These are phyloP conservation scores for Drosophila putrida DNA, from an alignment of 2,888 invertebrate species.

Conservation along the genomic window DNA sequence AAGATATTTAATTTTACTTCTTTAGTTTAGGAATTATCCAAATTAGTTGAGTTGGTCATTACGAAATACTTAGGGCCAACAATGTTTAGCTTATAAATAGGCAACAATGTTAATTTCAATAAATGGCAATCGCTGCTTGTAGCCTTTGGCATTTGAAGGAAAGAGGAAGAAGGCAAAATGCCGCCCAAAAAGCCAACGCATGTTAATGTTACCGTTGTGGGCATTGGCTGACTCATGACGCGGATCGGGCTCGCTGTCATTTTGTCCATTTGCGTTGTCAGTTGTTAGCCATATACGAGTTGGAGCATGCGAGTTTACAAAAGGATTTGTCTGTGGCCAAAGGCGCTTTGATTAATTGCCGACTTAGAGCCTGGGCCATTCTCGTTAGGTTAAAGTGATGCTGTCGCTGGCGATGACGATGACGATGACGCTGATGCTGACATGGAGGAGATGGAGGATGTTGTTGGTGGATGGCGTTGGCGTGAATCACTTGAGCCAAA, in stretches of 20 bases:
- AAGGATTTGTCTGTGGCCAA: conserved; percentile 77
- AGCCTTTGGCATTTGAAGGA: conserved; percentile 65
- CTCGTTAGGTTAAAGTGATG: conserved; percentile 60
- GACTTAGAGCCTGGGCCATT: conserved; percentile 71
- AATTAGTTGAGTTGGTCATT: no score
- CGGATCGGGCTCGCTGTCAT: conserved; percentile 73
- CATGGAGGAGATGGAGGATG: conserved; percentile 30
- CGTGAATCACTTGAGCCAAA: conserved; percentile 80
- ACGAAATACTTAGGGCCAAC: neutral
- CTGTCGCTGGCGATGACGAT: conserved; percentile 40
- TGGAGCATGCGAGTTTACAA: conserved; percentile 48
- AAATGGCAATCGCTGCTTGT: conserved; percentile 53
- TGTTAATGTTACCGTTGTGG: conserved; percentile 77
- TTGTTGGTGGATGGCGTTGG: conserved; percentile 68
- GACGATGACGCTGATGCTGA: conserved; percentile 43
- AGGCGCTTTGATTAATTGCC: conserved; percentile 81
- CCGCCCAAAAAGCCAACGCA: conserved; percentile 74
- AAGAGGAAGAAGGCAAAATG: conserved; percentile 43
- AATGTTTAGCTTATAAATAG: conserved; percentile 28
- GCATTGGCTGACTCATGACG: conserved; percentile 79
- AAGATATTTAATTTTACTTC: no score
- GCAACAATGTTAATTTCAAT: conserved; percentile 73
- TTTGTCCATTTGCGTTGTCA: conserved; percentile 81
- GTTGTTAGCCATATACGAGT: conserved; percentile 74
- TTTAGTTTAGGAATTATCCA: no score